phyloP scores from a whole-genome alignment of 2,888 invertebrate genomes.

The Petrophora chlorosata region DNA sequence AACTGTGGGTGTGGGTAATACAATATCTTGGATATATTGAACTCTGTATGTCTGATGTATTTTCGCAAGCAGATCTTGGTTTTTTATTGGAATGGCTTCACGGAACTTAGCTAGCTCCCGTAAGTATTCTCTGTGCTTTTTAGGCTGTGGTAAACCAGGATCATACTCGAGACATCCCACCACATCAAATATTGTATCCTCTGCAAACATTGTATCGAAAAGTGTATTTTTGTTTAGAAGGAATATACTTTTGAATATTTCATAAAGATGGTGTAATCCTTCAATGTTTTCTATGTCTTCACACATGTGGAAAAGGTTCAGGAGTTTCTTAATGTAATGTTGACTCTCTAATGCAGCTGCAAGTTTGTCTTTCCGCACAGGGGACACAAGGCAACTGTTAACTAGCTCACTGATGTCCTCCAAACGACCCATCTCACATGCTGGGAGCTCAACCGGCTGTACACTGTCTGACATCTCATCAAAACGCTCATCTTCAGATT shows the following conservation, averaged over 20 bases:
- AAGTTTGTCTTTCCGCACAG: constrained; percentile 96
- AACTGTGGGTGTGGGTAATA: constrained; percentile 98
- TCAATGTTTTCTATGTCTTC: constrained; percentile 98
- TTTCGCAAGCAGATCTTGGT: constrained; percentile 96
- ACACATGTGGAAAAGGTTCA: constrained; percentile 97
- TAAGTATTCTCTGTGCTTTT: constrained; percentile 98
- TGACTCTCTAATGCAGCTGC: constrained; percentile 96
- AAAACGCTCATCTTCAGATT: constrained; percentile 97
- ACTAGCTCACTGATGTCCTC: constrained; percentile 98
- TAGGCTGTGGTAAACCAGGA: constrained; percentile 92
- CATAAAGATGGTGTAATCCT: constrained; percentile 97
- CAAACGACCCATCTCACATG: constrained; percentile 95
- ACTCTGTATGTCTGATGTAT: constrained; percentile 99
- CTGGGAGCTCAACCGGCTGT: constrained; percentile 96
- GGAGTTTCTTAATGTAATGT: constrained; percentile 96
- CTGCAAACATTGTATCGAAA: constrained; percentile 98
- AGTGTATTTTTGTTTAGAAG: constrained; percentile 98
- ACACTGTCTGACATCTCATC: constrained; percentile 98
- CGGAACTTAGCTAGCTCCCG: constrained; percentile 95
- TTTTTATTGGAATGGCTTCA: constrained; percentile 97
- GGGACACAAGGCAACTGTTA: constrained; percentile 93
- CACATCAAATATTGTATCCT: constrained; percentile 98
- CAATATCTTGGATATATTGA: constrained; percentile 99
- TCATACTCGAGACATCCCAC: constrained; percentile 99
- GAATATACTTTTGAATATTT: constrained; percentile 99